phyloP scores from a whole-genome alignment of 2,888 invertebrate genomes.

The Isoperla grammatica region DNA sequence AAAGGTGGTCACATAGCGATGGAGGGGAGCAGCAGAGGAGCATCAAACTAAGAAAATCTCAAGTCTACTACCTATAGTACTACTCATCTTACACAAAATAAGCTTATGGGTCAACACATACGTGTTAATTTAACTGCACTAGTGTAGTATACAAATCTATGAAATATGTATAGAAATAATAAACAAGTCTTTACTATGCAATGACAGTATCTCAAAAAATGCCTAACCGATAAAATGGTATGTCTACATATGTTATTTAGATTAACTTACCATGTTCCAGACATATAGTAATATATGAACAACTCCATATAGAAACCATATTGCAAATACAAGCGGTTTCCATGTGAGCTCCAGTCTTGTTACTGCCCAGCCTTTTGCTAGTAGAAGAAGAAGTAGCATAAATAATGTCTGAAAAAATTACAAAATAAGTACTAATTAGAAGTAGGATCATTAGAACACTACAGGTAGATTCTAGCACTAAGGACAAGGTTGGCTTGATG shows the following conservation, averaged over 20 bases:
- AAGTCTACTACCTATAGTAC: too few relatives aligned
- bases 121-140: too few relatives aligned
- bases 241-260: too few relatives aligned
- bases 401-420: constrained; percentile 77
- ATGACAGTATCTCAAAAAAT: too few relatives aligned
- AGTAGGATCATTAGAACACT: constrained; percentile 10
- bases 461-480: background rate
- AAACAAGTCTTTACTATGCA: too few relatives aligned
- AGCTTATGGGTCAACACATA: too few relatives aligned
- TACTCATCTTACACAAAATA: too few relatives aligned
- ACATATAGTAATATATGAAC: constrained; percentile 89
- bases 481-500: too few relatives aligned
- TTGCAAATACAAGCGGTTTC: constrained; percentile 75
- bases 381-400: constrained; percentile 82
- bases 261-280: constrained; percentile 83
- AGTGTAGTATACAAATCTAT: background rate
- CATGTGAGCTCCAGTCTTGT: constrained; percentile 83
- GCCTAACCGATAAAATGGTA: too few relatives aligned
- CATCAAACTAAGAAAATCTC: too few relatives aligned
- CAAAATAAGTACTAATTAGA: constrained; percentile 19
- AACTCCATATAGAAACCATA: constrained; percentile 88
- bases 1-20: too few relatives aligned
- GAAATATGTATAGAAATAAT: background rate
- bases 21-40: too few relatives aligned
- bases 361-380: constrained; percentile 97